Evolutionary conservation across 2,888 invertebrate species (phyloP).

Genomic region (Mycalesis mineus): DNA sequence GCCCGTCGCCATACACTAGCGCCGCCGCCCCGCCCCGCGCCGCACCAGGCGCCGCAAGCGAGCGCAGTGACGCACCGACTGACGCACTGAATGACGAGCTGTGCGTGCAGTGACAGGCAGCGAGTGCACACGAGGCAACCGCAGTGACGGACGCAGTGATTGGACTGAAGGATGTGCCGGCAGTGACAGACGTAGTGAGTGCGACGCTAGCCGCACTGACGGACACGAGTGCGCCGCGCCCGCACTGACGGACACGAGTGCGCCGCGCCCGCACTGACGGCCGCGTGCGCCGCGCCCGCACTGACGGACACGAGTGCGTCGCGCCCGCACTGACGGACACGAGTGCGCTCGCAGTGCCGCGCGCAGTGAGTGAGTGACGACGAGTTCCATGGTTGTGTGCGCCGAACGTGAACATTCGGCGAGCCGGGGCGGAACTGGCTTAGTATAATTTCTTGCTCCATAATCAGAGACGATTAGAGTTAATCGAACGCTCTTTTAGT

Average conservation of each 20-base stretch:
- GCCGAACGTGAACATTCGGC: conserved; percentile 18
- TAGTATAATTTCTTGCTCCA: conserved; percentile 33
- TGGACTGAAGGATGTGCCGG: conserved; percentile 5
- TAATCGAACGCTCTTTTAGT: conserved; percentile 29
- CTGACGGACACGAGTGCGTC: neutral
- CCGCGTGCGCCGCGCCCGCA: neutral
- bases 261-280: neutral
- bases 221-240: neutral
- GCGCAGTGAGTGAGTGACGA: conserved; percentile 3
- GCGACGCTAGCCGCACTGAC: neutral
- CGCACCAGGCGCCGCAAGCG: conserved; percentile 16
- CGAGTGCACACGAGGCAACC: conserved; percentile 4
- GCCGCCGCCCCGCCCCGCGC: conserved; percentile 21
- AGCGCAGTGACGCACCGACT: neutral
- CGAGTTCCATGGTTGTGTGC: conserved; percentile 29
- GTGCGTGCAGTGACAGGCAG: conserved; percentile 4
- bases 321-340: neutral
- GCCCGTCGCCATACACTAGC: conserved; percentile 92
- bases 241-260: neutral
- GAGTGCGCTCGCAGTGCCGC: conserved; percentile 24
- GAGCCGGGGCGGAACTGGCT: conserved; percentile 17
- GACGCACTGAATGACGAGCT: neutral
- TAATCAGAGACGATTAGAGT: conserved; percentile 30
- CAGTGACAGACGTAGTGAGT: neutral
- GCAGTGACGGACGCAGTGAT: conserved; percentile 1